Base-by-base conservation (phyloP, 2,888 invertebrate species). In the Cartodere bifasciata region DNA sequence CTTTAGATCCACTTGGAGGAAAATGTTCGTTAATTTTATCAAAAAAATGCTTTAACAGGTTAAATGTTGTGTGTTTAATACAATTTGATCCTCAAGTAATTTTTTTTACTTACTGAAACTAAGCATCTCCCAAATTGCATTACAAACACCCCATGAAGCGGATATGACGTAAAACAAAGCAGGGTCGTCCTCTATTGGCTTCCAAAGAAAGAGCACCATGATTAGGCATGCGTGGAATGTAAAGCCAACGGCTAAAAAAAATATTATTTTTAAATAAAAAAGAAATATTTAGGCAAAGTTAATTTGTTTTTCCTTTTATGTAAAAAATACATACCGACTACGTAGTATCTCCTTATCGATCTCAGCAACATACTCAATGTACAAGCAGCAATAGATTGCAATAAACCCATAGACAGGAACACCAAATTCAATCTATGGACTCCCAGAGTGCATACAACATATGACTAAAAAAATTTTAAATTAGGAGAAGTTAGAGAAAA, bases 131-230 rank as follows among this genome's bases (percentile, higher is more conserved):
- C 85, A 86, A 42, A 85, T 75, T 12, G 82, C 80, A 32, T 84
- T 83, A 56, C 85, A 85, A 2, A 85, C 84, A 10, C 84, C 85
- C 85, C 85, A 86, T 0, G 83, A 80, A 0, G 85, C 83, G 2
- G 83, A 80, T 29, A 85, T 81, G 13, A 85, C 80, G 42, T 83
- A 83, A 36, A 85, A 83, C 29, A 85, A 63, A 1, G 84, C 85
- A 10, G 82, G 71, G 47, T 85, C 85, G 31, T 84, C 83, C 35
- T 73, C 71, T 0, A 81, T 79, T 0, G 85, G 85, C 39, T 81
- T 73, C 85, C 85, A 85, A 16, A 80, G 64, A 37, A 82, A 66
- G 42, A 84, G 58, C 1, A 82, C 84, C 47, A 85, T 64, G 40
- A 85, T 60, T 4, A 85, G 64, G 42, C 84, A 83, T 4, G 79